Evolutionary conservation across 2,888 invertebrate species (phyloP).

Genomic region (Drosophila stalkeri): DNA sequence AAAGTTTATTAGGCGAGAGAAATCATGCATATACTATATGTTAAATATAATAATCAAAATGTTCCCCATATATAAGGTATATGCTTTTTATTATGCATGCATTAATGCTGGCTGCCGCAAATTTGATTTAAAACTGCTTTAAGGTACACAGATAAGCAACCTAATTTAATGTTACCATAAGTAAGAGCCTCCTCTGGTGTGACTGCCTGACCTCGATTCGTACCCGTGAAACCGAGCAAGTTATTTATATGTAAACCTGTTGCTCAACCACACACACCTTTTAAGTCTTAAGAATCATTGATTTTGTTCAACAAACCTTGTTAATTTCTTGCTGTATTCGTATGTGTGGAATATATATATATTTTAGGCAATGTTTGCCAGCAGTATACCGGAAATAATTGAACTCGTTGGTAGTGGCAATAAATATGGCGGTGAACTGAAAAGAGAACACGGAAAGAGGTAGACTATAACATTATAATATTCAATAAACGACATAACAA

Average conservation of each 20-base stretch:
- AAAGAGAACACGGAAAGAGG: constrained; percentile 99
- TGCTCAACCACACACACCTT: constrained; percentile 43
- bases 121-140: constrained; percentile 68
- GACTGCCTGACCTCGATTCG: constrained; percentile 56
- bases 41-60: constrained; percentile 22
- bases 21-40: constrained; percentile 12
- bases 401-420: constrained; percentile 99
- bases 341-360: constrained; percentile 78
- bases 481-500: constrained; percentile 59
- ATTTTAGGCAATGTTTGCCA: constrained; percentile 99
- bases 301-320: constrained; percentile 40
- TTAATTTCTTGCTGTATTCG: constrained; percentile 61
- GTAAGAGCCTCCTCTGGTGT: constrained; percentile 48
- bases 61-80: constrained; percentile 19
- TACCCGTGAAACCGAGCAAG: constrained; percentile 33
- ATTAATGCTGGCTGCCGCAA: constrained; percentile 84
- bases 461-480: constrained; percentile 86
- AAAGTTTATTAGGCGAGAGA: constrained; percentile 20
- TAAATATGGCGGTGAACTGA: constrained; percentile 99
- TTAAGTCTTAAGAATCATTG: constrained; percentile 42
- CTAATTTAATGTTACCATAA: constrained; percentile 16
- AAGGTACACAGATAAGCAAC: constrained; percentile 42
- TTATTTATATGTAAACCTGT: constrained; percentile 14
- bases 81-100: constrained; percentile 77
- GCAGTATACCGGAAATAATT: constrained; percentile 99